These are phyloP conservation scores for Corydoras maculifer DNA, from an alignment of 2,113 vertebrate genomes.

Conservation along the genomic window DNA sequence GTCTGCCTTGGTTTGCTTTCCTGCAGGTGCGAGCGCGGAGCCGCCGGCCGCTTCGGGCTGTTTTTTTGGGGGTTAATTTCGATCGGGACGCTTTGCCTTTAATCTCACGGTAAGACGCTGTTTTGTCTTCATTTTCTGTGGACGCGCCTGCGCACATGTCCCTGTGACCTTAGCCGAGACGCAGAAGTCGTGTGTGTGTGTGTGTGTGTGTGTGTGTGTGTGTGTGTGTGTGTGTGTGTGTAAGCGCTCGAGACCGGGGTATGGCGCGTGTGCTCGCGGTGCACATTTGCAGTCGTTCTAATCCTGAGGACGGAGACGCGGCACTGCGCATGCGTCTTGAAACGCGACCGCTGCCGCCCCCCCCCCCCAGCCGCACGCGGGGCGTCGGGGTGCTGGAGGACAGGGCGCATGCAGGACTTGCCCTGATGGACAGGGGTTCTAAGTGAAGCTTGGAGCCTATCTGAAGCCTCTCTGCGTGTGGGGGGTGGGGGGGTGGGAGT, in stretches of 20 bases:
- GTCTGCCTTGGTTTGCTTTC: slow-evolving; percentile 14
- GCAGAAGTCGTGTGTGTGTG: background rate
- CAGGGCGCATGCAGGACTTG: no score
- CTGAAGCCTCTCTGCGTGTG: no score
- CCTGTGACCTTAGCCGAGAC: slow-evolving; percentile 2
- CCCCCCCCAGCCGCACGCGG: no score
- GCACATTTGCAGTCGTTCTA: no score
- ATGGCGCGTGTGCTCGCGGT: background rate
- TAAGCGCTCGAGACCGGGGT: background rate
- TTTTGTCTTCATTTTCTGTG: background rate
- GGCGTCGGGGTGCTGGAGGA: no score
- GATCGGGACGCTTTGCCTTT: slow-evolving; percentile 18
- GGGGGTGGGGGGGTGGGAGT: no score
- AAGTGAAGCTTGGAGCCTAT: no score
- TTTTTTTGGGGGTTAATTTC: slow-evolving; percentile 6
- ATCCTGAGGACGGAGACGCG: no score
- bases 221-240: background rate
- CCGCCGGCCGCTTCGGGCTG: background rate
- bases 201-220: background rate
- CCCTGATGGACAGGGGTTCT: no score
- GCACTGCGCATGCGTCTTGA: no score
- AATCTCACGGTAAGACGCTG: slow-evolving; percentile 17
- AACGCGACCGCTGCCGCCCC: no score
- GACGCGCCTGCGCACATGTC: background rate
- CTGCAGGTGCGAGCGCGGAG: slow-evolving; percentile 17